phyloP scores from a whole-genome alignment of 2,888 invertebrate genomes.

The Ischnus inquisitorius region DNA sequence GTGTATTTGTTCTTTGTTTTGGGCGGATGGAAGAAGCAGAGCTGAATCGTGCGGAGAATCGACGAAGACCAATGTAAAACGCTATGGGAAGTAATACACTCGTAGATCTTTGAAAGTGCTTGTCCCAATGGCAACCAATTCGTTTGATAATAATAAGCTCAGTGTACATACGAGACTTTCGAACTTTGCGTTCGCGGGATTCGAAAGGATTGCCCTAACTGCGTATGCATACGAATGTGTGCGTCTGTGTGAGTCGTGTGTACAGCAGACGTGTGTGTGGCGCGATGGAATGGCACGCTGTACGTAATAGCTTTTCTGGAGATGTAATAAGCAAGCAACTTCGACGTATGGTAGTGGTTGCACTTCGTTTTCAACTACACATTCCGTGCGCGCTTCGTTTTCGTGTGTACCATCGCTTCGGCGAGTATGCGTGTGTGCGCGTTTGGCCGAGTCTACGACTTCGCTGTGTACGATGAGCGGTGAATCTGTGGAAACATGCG shows the following conservation, averaged over 20 bases:
- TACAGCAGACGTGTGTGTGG: conserved; percentile 51
- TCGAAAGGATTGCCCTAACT: conserved; percentile 58
- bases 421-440: not conserved
- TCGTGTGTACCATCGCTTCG: conserved; percentile 4
- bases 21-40: not conserved
- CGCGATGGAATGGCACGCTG: conserved; percentile 59
- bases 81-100: conserved; percentile 8
- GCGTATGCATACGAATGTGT: conserved; percentile 15
- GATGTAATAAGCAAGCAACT: conserved; percentile 63
- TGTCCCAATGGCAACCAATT: conserved; percentile 14
- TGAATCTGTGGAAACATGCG: conserved; percentile 58
- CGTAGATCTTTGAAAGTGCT: conserved; percentile 8
- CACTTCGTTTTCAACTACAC: conserved; percentile 43
- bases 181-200: conserved; percentile 42
- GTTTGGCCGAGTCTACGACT: not conserved
- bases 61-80: not conserved
- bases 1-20: not conserved
- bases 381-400: conserved; percentile 5
- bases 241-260: conserved; percentile 4
- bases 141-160: conserved; percentile 24
- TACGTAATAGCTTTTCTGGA: conserved; percentile 68
- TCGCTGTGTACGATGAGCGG: conserved; percentile 50
- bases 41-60: not conserved
- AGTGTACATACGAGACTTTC: conserved; percentile 28
- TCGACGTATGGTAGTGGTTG: conserved; percentile 52